Base-by-base conservation (phyloP, 2,888 invertebrate species). In the Melipona bicolor region DNA sequence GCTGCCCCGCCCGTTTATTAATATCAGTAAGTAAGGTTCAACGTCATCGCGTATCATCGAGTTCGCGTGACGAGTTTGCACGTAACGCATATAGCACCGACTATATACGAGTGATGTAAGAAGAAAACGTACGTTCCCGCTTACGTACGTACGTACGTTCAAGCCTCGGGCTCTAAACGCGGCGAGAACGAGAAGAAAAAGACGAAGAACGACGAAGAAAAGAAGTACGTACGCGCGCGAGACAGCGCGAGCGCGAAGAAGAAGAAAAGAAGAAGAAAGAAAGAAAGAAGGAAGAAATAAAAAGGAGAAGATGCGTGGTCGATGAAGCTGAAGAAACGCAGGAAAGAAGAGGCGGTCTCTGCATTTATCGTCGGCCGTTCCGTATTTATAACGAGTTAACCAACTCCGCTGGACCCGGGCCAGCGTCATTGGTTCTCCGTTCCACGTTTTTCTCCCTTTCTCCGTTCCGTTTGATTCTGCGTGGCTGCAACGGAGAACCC, bases 361-460 rank as follows among this genome's bases (percentile, higher is more conserved):
- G 84, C 88, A 85, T 90, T 91, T 87, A 89, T 88, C 88, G 86
- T 83, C 85, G 86, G 81, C 79, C 86, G 80, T 80, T 83, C 81
- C 76, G 89, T 91, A 91, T 91, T 91, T 92, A 92, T 90, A 92
- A 83, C 90, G 82, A 83, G 79, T 89, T 84, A 86, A 86, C 86
- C 79, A 80, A 72, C 83, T 82, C 71, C 64, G 84, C 88, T 92
- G 92, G 92, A 90, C 86, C 77, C n/a, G 61, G 80, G 92, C 91
- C 91, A 92, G 83, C 71, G 68, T 79, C 78, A 81, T 81, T 50
- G 85, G 24, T 79, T 73, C 62, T 72, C 50, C 75, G 70, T 56
- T 64, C 50, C 69, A 73, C 49, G 56, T 77, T 80, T 70, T 67
- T 49, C 50, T 81, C 43, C 61, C 70, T 74, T 77, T 62, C 43